phyloP scores from a whole-genome alignment of 2,113 vertebrate species.

The Peucedramus taeniatus region DNA sequence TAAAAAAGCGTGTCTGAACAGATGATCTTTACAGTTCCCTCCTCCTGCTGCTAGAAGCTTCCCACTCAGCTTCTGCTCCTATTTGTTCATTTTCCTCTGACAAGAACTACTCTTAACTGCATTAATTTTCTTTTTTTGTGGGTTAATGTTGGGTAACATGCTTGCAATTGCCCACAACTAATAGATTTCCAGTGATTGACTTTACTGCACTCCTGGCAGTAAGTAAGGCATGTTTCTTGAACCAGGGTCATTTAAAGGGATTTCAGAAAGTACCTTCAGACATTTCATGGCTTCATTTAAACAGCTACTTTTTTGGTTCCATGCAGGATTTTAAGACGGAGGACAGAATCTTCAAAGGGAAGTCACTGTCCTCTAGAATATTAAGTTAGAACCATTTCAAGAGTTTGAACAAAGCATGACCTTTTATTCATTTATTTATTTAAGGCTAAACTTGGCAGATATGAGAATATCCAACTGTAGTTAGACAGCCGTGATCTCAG shows the following conservation, averaged over 20 bases:
- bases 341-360: slow-evolving; percentile 1
- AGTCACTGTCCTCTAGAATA: slow-evolving; percentile 7
- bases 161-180: slow-evolving; percentile 35
- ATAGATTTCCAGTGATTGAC: slow-evolving; percentile 37
- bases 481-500: slow-evolving; percentile 64
- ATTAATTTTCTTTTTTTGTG: slow-evolving; percentile 46
- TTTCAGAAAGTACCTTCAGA: slow-evolving; percentile 12
- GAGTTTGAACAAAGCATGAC: slow-evolving; percentile 36
- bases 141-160: slow-evolving; percentile 31
- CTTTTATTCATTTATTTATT: slow-evolving; percentile 60
- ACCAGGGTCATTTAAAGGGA: slow-evolving; percentile 29
- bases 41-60: slow-evolving; percentile 50
- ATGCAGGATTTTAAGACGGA: not conserved
- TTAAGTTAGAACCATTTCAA: slow-evolving; percentile 16
- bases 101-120: slow-evolving; percentile 23
- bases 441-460: slow-evolving; percentile 62
- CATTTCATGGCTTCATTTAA: slow-evolving; percentile 12
- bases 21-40: slow-evolving; percentile 49
- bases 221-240: slow-evolving; percentile 1
- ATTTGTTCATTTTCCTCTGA: slow-evolving; percentile 59
- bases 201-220: slow-evolving; percentile 15
- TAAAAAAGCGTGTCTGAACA: slow-evolving; percentile 43
- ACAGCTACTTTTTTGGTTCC: not conserved
- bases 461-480: slow-evolving; percentile 41
- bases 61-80: slow-evolving; percentile 63